Percentiles rank a stretch among this genome's conserved stretches.
Evolutionary conservation across 92 coral and sea anemone species (phyloP).

Genomic region (Scolanthus callimorphus): DNA sequence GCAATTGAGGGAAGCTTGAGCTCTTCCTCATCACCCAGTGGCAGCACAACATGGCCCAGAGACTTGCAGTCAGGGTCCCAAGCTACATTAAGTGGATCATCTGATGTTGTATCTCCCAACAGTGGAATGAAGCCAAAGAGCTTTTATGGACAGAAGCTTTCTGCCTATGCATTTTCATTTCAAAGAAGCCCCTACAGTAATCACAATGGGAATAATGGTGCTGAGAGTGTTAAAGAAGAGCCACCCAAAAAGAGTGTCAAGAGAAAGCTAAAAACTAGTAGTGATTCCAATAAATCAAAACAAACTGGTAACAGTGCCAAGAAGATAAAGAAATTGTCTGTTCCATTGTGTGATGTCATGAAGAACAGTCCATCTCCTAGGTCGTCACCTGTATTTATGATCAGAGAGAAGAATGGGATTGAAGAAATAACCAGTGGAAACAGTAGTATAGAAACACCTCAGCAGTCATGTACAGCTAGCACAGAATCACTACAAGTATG

Average conservation of each 20-base stretch:
- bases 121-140: conserved; percentile 36
- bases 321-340: background rate
- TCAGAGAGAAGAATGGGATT: background rate
- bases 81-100: background rate
- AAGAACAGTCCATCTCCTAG: background rate
- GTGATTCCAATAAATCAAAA: background rate
- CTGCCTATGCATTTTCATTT: conserved; percentile 9
- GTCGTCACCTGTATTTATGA: background rate
- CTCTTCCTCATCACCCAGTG: no score
- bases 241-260: background rate
- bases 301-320: background rate
- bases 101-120: conserved; percentile 7
- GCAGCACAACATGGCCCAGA: no score
- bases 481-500: no score
- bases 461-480: no score
- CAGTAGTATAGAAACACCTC: no score
- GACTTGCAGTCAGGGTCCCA: background rate
- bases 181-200: background rate
- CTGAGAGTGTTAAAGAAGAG: background rate
- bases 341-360: background rate
- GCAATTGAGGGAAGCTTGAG: background rate
- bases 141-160: conserved; percentile 43
- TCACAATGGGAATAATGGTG: background rate
- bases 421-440: no score
- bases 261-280: background rate